Evolutionary conservation across 53 echinoderm and acorn worm genomes (phyloP).

Genomic region (Luidia sarsii): DNA sequence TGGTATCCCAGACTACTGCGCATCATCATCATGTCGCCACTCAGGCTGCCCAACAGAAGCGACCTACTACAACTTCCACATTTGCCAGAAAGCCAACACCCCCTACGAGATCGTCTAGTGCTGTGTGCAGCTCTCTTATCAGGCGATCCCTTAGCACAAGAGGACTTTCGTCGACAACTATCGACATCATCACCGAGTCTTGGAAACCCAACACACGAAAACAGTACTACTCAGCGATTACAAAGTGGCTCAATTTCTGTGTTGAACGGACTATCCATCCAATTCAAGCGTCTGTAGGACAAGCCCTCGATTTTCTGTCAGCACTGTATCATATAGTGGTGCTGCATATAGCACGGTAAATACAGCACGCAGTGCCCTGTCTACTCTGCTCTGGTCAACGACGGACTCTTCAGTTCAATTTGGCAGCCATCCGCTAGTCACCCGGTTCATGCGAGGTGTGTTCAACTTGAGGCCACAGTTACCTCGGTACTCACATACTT

Average conservation of each 20-base stretch:
- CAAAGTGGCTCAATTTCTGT: not conserved
- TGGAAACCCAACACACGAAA: not conserved
- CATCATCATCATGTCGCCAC: not conserved
- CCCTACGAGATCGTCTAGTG: not conserved
- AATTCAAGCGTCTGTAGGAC: not conserved
- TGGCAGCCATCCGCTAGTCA: not conserved
- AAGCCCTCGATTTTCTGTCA: not conserved
- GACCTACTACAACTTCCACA: not conserved
- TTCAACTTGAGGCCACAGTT: not conserved
- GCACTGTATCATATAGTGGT: not conserved
- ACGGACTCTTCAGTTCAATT: not conserved
- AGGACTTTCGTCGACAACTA: not conserved
- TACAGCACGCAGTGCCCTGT: not conserved
- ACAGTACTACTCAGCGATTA: not conserved
- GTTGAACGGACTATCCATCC: not conserved
- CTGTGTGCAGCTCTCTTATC: not conserved
- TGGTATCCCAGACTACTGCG: slow-evolving; percentile 1
- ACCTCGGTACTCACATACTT: not conserved
- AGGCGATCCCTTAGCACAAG: not conserved
- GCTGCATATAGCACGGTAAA: not conserved
- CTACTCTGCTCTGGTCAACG: not conserved
- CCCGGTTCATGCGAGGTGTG: slow-evolving; percentile 1
- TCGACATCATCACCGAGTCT: not conserved
- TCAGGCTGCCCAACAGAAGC: slow-evolving; percentile 7
- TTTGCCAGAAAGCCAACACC: not conserved